These are phyloP conservation scores for Choloepus didactylus DNA, from an alignment of 2,797 vertebrate genomes.

Conservation along the genomic window DNA sequence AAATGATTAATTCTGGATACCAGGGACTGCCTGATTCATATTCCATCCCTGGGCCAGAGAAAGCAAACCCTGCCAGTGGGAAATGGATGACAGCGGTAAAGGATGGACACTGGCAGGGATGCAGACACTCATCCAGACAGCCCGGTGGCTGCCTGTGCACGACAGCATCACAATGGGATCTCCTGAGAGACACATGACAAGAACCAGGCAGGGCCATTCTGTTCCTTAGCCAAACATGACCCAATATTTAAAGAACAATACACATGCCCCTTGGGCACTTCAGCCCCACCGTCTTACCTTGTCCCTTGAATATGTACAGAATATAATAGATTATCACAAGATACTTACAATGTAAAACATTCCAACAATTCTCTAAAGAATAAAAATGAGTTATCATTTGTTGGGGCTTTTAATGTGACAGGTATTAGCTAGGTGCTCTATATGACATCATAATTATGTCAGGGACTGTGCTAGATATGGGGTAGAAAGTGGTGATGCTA, in stretches of 20 bases:
- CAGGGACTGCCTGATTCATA: slow-evolving; percentile 72
- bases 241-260: slow-evolving; percentile 15
- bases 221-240: not conserved
- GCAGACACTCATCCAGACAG: not conserved
- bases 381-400: not conserved
- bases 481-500: not conserved
- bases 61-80: slow-evolving; percentile 63
- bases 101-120: not conserved
- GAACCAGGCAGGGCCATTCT: not conserved
- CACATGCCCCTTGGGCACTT: not conserved
- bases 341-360: not conserved
- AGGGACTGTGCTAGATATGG: not conserved
- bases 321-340: not conserved
- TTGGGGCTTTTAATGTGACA: not conserved
- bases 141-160: not conserved
- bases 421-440: not conserved
- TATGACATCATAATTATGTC: not conserved
- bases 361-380: not conserved
- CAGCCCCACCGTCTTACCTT: not conserved
- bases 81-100: slow-evolving; percentile 67
- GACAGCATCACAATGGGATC: not conserved
- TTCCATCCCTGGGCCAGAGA: slow-evolving; percentile 53
- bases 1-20: slow-evolving; percentile 71
- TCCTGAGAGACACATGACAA: not conserved
- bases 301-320: not conserved